phyloP scores from a whole-genome alignment of 2,888 invertebrate species.

The Choristoneura rosaceana region DNA sequence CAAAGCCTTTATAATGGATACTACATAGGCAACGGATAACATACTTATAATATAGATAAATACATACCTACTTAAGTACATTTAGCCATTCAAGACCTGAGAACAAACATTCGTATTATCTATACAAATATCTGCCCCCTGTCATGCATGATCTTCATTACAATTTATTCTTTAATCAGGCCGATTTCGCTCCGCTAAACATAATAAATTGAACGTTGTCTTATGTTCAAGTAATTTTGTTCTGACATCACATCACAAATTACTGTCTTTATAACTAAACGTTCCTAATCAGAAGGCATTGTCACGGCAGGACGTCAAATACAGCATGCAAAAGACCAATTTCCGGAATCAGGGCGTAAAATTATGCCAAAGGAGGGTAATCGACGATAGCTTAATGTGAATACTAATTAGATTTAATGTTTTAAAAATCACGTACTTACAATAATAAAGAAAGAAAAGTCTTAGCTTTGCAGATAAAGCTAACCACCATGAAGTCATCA shows the following conservation, averaged over 20 bases:
- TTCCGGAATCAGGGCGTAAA: background rate
- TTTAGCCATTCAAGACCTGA: no score
- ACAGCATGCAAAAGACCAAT: slow-evolving; percentile 6
- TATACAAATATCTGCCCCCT: no score
- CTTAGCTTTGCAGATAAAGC: no score
- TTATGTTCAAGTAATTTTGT: background rate
- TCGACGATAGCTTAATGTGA: background rate
- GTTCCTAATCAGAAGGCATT: background rate
- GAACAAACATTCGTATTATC: no score
- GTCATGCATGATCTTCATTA: background rate
- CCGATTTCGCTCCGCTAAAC: background rate
- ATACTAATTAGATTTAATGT: background rate
- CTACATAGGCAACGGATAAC: no score
- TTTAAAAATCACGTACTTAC: no score
- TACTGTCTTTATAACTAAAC: background rate
- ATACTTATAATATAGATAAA: background rate
- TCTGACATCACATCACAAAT: background rate
- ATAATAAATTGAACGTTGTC: background rate
- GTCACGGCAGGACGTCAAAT: slow-evolving; percentile 8
- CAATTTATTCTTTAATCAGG: background rate
- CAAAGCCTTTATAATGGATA: no score
- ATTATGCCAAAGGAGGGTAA: slow-evolving; percentile 2
- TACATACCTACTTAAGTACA: no score
- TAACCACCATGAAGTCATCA: no score
- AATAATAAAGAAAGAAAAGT: no score